These are phyloP conservation scores for Cephus nigrinus DNA, from an alignment of 2,888 invertebrate genomes.

Conservation along the genomic window DNA sequence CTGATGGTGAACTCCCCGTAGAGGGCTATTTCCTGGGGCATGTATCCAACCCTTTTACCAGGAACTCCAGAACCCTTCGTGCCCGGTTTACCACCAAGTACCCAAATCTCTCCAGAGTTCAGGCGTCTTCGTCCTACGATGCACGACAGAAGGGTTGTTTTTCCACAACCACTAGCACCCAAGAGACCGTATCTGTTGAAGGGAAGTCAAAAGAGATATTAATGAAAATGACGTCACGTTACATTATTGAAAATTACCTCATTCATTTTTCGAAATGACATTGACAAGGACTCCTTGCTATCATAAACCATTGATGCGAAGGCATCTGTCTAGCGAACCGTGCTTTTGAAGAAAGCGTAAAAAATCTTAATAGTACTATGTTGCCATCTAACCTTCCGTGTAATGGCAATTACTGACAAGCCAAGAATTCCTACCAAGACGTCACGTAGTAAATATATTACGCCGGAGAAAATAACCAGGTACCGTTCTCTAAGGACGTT, in stretches of 20 bases:
- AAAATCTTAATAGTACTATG: not conserved
- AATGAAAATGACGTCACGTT: not conserved
- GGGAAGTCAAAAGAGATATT: not conserved
- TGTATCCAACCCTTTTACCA: constrained; percentile 95
- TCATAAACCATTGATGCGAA: too few relatives aligned
- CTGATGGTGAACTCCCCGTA: constrained; percentile 93
- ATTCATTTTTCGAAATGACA: not conserved
- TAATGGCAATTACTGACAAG: not conserved
- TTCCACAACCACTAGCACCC: constrained; percentile 97
- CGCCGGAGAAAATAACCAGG: not conserved
- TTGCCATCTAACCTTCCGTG: not conserved
- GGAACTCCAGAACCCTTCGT: constrained; percentile 91
- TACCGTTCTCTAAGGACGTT: not conserved
- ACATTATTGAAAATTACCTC: not conserved
- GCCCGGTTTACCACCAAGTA: constrained; percentile 90
- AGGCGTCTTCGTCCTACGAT: constrained; percentile 89
- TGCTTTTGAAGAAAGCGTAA: not conserved
- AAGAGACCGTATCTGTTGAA: constrained; percentile 86
- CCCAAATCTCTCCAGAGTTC: constrained; percentile 89
- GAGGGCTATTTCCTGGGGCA: constrained; percentile 94
- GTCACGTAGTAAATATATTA: not conserved
- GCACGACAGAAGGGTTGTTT: constrained; percentile 92
- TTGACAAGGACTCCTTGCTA: not conserved
- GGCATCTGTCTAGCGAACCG: too few relatives aligned
- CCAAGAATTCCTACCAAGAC: not conserved